Conservation (phyloP, 1,140 invertebrate genomes). For the Lethrus apterus region DNA sequence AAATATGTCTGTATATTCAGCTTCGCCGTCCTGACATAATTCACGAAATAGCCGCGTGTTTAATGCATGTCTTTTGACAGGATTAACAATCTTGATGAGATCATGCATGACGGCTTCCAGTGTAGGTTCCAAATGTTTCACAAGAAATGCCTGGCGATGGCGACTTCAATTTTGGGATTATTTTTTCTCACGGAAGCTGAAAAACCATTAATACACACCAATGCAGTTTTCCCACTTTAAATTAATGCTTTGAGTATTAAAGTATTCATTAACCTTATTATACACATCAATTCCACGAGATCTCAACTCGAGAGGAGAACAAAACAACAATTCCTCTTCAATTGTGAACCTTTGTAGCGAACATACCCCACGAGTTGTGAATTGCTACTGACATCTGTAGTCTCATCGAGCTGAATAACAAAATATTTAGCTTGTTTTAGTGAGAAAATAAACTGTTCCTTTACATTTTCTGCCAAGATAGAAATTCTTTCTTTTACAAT, state of each 20-base stretch:
- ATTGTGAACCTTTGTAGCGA: slow-evolving; percentile 24
- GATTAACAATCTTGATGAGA: slow-evolving; percentile 24
- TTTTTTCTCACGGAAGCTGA: slow-evolving; percentile 19
- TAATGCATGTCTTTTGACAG: slow-evolving; percentile 25
- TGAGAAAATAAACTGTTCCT: slow-evolving; percentile 1
- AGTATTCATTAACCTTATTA: slow-evolving; percentile 19
- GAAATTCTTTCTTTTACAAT: slow-evolving; percentile 22
- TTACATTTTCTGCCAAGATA: too few species aligned
- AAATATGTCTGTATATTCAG: slow-evolving; percentile 30
- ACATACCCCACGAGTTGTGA: slow-evolving; percentile 21
- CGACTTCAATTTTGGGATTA: slow-evolving; percentile 24
- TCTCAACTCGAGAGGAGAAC: slow-evolving; percentile 20
- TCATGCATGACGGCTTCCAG: slow-evolving; percentile 25
- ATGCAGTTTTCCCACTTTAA: slow-evolving; percentile 19
- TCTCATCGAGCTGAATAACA: slow-evolving; percentile 16
- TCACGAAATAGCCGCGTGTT: slow-evolving; percentile 30
- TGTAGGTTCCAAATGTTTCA: slow-evolving; percentile 25
- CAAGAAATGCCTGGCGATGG: slow-evolving; percentile 22
- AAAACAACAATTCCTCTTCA: slow-evolving; percentile 20
- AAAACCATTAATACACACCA: slow-evolving; percentile 19
- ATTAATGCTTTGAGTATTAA: slow-evolving; percentile 20
- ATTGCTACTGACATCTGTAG: slow-evolving; percentile 20
- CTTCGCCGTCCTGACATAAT: slow-evolving; percentile 27
- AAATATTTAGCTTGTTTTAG: slow-evolving; percentile 16
- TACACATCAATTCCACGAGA: slow-evolving; percentile 21